Conservation (phyloP, 2,113 vertebrate genomes). For the Podarcis cretensis region DNA sequence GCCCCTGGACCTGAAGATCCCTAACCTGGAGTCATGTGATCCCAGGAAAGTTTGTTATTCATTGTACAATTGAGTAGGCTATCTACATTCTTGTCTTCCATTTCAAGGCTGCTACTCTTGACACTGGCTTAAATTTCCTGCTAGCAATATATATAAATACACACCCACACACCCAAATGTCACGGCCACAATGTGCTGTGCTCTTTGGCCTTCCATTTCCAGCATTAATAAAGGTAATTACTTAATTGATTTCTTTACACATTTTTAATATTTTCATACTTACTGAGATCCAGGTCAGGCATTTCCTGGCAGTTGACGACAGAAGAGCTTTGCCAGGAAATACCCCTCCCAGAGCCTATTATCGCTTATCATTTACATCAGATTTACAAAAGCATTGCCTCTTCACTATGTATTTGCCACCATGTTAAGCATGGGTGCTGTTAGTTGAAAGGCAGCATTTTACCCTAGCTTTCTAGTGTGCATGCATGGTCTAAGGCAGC, state of each 20-base stretch:
- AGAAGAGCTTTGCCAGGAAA: slow-evolving; percentile 26
- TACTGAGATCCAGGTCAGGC: background rate
- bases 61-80: background rate
- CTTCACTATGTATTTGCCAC: no score
- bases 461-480: no score
- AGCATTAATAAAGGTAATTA: slow-evolving; percentile 24
- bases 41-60: background rate
- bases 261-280: slow-evolving; percentile 19
- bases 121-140: background rate
- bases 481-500: no score
- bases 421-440: no score
- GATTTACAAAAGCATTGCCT: no score
- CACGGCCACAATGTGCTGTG: background rate
- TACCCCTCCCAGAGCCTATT: background rate
- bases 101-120: background rate
- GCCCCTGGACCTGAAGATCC: background rate
- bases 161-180: background rate
- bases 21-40: background rate
- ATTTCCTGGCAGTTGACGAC: slow-evolving; percentile 19
- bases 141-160: slow-evolving; percentile 18
- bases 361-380: background rate
- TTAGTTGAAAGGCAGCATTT: no score
- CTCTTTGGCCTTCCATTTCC: slow-evolving; percentile 23
- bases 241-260: background rate
- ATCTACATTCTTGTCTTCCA: background rate